A percentile compares a stretch with the other conserved stretches of the same genome.
These are phyloP conservation scores for Corythaeola cristata DNA, from an alignment of 2,113 vertebrate species.

Conservation along the genomic window DNA sequence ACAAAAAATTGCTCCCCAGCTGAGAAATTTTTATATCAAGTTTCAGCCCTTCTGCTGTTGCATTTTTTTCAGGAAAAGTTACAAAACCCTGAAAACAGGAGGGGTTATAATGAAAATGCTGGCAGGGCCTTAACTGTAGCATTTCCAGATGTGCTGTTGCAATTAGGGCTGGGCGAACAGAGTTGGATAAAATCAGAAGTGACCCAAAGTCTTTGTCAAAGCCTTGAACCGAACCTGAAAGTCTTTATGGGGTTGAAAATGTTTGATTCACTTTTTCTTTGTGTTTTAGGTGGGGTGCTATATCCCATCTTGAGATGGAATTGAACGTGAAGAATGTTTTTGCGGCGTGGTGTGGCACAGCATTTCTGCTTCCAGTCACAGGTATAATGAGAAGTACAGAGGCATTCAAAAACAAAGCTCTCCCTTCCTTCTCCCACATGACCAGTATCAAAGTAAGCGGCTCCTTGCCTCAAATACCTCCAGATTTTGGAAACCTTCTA, in stretches of 20 bases:
- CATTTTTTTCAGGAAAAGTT: not conserved
- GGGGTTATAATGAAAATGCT: conserved; percentile 39
- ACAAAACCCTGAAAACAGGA: conserved; percentile 29
- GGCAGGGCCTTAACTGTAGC: conserved; percentile 16
- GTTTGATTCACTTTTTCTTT: not conserved
- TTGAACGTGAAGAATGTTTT: not conserved
- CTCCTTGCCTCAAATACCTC: not conserved
- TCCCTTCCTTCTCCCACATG: not conserved
- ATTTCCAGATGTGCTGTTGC: conserved; percentile 66
- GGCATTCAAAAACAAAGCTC: not conserved
- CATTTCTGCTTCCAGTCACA: not conserved
- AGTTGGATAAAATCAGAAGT: conserved; percentile 33
- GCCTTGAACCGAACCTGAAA: conserved; percentile 6
- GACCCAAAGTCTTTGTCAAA: conserved; percentile 30
- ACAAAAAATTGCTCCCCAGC: conserved; percentile 34
- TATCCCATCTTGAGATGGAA: not conserved
- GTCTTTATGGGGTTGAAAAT: not conserved
- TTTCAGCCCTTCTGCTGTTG: conserved; percentile 47
- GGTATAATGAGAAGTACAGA: not conserved
- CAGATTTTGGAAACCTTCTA: not conserved
- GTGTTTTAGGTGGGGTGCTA: not conserved
- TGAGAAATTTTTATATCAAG: conserved; percentile 40
- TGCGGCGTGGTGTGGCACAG: accelerated
- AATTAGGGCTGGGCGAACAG: conserved; percentile 23
- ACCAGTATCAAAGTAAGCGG: not conserved